These are phyloP conservation scores for Protonemura montana DNA, from an alignment of 2,888 invertebrate species.

Conservation along the genomic window DNA sequence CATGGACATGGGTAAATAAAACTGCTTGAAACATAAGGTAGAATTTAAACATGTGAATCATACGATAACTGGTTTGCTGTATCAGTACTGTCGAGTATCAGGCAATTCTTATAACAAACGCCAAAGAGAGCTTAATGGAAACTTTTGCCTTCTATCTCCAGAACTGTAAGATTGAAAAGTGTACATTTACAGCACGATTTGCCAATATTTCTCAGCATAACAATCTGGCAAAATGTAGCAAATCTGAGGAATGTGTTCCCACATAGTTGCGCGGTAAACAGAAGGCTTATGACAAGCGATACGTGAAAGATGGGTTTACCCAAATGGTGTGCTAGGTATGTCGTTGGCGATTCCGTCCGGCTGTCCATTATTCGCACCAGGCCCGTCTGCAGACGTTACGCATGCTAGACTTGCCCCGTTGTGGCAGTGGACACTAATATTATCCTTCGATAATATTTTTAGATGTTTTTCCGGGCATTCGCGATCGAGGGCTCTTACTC, in stretches of 20 bases:
- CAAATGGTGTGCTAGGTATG: neutral
- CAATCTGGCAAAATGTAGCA: neutral
- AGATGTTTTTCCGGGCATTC: conserved; percentile 12
- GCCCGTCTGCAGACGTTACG: neutral
- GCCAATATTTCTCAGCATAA: no score
- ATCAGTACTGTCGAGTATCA: no score
- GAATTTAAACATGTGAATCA: no score
- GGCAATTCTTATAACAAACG: no score
- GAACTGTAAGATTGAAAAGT: no score
- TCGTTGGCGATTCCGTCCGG: neutral
- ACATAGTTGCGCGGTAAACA: conserved; percentile 19
- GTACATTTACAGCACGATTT: no score
- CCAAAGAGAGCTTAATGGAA: no score
- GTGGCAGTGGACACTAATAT: conserved; percentile 13
- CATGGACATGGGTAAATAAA: no score
- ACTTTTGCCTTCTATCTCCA: no score
- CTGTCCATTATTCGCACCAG: conserved; percentile 15
- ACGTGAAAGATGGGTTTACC: conserved; percentile 28
- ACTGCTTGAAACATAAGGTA: no score
- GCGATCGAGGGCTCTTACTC: neutral
- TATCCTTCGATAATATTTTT: conserved; percentile 8
- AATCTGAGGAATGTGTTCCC: conserved; percentile 32
- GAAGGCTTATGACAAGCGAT: conserved; percentile 26
- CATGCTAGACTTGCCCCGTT: neutral
- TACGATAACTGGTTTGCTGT: no score